Percentiles rank a stretch among this genome's conserved stretches.
These are phyloP conservation scores for Eudyptes chrysolophus DNA, from an alignment of 2,113 vertebrate genomes.

Conservation along the genomic window DNA sequence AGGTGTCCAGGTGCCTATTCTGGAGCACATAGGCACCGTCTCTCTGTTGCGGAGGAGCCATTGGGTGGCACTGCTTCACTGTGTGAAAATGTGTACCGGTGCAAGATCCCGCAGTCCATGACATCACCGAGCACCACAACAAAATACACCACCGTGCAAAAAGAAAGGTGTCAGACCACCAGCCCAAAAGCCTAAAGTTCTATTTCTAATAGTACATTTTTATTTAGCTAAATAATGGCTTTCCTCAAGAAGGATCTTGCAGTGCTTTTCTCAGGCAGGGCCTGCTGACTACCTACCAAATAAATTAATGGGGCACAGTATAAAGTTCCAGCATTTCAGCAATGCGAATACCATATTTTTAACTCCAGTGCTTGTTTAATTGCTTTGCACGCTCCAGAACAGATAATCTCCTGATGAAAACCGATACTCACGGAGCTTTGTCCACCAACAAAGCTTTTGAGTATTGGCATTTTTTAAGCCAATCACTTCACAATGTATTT, in stretches of 20 bases:
- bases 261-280: background rate
- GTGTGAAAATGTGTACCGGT: background rate
- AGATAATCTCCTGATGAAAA: background rate
- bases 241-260: background rate
- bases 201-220: background rate
- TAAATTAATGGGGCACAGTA: background rate
- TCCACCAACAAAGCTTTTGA: background rate
- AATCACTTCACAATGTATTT: background rate
- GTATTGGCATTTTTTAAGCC: background rate
- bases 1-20: background rate
- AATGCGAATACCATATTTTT: background rate
- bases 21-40: background rate
- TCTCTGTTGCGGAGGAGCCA: constrained; percentile 11
- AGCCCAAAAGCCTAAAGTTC: background rate
- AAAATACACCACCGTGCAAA: background rate
- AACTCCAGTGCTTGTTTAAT: background rate
- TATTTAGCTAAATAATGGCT: background rate
- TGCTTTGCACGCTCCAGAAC: background rate
- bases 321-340: background rate
- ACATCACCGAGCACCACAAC: background rate
- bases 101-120: background rate
- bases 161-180: background rate
- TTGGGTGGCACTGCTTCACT: constrained; percentile 60
- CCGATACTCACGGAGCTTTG: background rate
- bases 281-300: background rate